Percentiles rank a stretch among this genome's conserved stretches.
Evolutionary conservation across 2,797 vertebrate species (phyloP).

Genomic region (Artibeus jamaicensis): DNA sequence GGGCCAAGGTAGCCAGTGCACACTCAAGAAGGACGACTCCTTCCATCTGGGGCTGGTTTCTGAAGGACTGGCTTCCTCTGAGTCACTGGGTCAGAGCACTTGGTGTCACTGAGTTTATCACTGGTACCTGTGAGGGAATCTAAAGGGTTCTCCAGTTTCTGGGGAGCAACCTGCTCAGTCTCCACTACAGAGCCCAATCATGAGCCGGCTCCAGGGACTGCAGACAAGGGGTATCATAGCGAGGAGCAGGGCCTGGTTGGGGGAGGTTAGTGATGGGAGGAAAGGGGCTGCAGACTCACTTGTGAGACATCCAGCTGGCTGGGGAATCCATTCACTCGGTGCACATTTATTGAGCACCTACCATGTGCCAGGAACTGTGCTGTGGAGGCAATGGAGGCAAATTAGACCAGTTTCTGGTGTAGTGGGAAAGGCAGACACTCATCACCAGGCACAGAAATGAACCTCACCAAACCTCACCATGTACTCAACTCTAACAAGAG

Average conservation of each 20-base stretch:
- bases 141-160: neutral
- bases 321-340: neutral
- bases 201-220: neutral
- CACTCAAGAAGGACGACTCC: neutral
- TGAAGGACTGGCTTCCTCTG: conserved; percentile 5
- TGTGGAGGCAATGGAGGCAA: neutral
- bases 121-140: neutral
- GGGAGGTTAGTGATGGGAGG: neutral
- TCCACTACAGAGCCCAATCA: neutral
- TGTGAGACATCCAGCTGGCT: rapidly evolving
- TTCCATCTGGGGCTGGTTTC: neutral
- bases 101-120: neutral
- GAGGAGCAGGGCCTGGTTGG: neutral
- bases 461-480: no score
- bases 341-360: neutral
- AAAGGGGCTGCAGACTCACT: neutral
- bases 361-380: neutral
- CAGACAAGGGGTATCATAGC: neutral
- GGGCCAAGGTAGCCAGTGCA: neutral
- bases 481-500: neutral
- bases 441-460: neutral
- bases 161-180: neutral
- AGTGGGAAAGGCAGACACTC: neutral
- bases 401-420: neutral
- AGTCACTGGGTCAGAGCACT: neutral